Evolutionary conservation across 1,140 invertebrate species (phyloP).

Genomic region (Penaeus chinensis): DNA sequence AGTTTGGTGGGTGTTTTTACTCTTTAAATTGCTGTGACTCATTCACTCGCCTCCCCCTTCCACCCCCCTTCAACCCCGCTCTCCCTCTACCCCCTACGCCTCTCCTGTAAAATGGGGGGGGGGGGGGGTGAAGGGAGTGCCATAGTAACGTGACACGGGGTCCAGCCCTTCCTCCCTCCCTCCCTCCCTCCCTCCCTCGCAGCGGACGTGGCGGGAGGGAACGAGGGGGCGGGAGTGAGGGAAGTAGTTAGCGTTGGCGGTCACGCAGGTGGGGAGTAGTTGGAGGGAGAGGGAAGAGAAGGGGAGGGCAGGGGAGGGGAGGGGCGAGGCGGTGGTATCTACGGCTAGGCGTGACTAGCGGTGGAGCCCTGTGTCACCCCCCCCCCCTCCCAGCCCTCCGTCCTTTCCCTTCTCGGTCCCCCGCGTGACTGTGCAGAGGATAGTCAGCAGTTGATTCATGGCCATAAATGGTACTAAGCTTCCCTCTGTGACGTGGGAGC

Average conservation of each 20-base stretch:
- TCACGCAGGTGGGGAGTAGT: conserved; percentile 10
- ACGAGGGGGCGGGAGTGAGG: not conserved
- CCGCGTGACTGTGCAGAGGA: not conserved
- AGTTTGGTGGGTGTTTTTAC: too few species aligned
- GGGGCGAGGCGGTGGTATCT: not conserved
- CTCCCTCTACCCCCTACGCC: too few species aligned
- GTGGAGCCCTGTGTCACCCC: not conserved
- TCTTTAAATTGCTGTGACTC: too few species aligned
- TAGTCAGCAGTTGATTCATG: not conserved
- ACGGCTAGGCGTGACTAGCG: not conserved
- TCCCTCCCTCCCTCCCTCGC: too few species aligned
- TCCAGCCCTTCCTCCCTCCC: too few species aligned
- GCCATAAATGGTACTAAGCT: not conserved
- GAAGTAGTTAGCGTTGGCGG: not conserved
- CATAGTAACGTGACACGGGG: too few species aligned
- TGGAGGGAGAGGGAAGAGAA: not conserved
- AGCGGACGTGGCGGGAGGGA: not conserved
- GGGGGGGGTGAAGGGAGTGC: too few species aligned
- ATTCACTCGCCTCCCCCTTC: too few species aligned
- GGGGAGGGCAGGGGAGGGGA: not conserved
- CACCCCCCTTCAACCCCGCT: too few species aligned
- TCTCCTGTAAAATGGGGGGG: too few species aligned
- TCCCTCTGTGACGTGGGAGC: not conserved
- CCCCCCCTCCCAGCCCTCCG: too few species aligned
- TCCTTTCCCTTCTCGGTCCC: not conserved